phyloP scores from a whole-genome alignment of 1,140 invertebrate species.

The Anastrepha ludens region DNA sequence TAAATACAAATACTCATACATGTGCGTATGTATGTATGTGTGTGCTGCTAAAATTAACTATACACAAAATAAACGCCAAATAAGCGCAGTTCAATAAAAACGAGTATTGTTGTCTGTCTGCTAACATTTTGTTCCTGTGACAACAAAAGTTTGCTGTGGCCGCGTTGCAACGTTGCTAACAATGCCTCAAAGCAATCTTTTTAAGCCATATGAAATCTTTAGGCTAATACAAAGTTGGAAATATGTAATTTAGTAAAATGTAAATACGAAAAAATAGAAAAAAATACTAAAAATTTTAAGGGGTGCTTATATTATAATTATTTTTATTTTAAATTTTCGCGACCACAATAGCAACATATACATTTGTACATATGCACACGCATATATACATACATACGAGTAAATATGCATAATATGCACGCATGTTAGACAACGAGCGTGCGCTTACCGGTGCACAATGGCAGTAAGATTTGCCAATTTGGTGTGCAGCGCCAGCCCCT shows the following conservation, averaged over 20 bases:
- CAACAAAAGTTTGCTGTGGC: conserved; percentile 4
- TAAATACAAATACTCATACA: background rate
- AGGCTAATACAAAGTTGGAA: background rate
- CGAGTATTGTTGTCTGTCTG: conserved; percentile 44
- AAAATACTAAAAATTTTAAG: background rate
- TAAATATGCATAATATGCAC: background rate
- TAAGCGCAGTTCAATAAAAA: conserved; percentile 40
- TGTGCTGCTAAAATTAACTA: conserved; percentile 37
- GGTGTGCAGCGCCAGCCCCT: background rate
- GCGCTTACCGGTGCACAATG: background rate
- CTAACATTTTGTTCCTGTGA: conserved; percentile 39
- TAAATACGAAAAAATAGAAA: background rate
- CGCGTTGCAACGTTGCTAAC: background rate
- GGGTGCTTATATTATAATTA: too few relatives aligned
- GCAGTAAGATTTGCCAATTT: background rate
- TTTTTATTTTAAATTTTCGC: too few relatives aligned
- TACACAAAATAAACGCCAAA: conserved; percentile 19
- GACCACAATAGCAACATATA: background rate
- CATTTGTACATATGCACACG: background rate
- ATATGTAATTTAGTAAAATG: too few relatives aligned
- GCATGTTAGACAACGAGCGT: too few relatives aligned
- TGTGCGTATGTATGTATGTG: background rate
- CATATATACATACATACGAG: background rate
- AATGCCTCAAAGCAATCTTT: background rate
- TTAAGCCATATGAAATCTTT: background rate